Percentiles rank a stretch among this genome's conserved stretches.
Evolutionary conservation across 2,113 vertebrate species (phyloP).

Genomic region (Anthoscopus minutus): DNA sequence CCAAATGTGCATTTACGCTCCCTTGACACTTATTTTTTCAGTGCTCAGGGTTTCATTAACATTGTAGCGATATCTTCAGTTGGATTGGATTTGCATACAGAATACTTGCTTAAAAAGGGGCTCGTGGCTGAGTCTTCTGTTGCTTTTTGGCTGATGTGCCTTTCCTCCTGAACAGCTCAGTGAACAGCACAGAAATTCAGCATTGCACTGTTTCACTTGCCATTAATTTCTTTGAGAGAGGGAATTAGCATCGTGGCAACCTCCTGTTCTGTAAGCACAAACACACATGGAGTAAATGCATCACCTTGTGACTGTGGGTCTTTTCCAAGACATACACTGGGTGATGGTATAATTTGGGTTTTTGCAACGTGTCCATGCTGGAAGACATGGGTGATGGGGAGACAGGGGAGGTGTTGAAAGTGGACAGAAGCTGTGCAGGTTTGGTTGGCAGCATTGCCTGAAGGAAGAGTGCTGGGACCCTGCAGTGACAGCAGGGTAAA

Average conservation of each 20-base stretch:
- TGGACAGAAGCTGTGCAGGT: background rate
- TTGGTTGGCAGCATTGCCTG: background rate
- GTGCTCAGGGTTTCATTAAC: background rate
- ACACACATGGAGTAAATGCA: background rate
- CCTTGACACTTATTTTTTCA: background rate
- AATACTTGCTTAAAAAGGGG: background rate
- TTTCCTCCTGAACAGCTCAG: background rate
- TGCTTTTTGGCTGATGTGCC: background rate
- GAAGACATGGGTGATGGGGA: too few species aligned
- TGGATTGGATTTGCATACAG: conserved; percentile 32
- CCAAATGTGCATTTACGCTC: background rate
- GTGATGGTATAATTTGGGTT: background rate
- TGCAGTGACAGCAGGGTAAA: background rate
- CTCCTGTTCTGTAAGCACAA: background rate
- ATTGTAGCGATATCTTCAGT: background rate
- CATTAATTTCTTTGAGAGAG: background rate
- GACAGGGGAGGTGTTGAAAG: background rate
- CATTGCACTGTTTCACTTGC: background rate
- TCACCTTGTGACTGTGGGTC: background rate
- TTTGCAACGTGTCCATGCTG: accelerated
- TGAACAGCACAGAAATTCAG: background rate
- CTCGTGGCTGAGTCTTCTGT: background rate
- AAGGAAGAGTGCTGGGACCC: background rate
- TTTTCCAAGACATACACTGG: background rate
- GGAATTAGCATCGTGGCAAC: background rate